A percentile compares a stretch with the other conserved stretches of the same genome.
phyloP scores from a whole-genome alignment of 2,888 invertebrate species.

The Heteromyza rotundicornis region DNA sequence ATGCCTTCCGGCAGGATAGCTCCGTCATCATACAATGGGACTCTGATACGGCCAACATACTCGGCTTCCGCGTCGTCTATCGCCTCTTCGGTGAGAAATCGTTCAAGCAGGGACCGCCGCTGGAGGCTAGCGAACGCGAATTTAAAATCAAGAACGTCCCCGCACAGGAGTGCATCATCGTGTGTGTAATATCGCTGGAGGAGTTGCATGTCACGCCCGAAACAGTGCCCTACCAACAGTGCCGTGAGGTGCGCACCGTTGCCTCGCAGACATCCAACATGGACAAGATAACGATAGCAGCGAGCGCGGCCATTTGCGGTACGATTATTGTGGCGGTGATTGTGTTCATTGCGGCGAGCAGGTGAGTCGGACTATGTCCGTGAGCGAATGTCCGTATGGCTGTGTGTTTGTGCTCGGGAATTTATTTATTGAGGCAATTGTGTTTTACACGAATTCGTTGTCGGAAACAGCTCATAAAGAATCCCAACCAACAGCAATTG shows the following conservation, averaged over 20 bases:
- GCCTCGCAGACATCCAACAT: slow-evolving; percentile 84
- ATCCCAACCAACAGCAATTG: too few relatives aligned
- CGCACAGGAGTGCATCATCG: slow-evolving; percentile 91
- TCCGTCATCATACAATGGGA: slow-evolving; percentile 92
- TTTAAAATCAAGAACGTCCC: slow-evolving; percentile 94
- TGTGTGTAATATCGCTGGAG: slow-evolving; percentile 90
- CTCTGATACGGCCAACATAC: slow-evolving; percentile 82
- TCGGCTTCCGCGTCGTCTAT: slow-evolving; percentile 90
- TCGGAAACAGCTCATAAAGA: background rate
- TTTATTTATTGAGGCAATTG: slow-evolving; percentile 15
- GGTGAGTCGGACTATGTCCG: slow-evolving; percentile 53
- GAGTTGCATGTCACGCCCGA: slow-evolving; percentile 87
- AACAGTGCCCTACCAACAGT: slow-evolving; percentile 83
- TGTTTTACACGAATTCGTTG: slow-evolving; percentile 9
- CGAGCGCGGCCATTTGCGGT: slow-evolving; percentile 90
- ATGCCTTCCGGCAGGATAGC: slow-evolving; percentile 81
- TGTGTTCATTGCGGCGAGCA: slow-evolving; percentile 86
- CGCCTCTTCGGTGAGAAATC: slow-evolving; percentile 87
- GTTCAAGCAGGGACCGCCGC: slow-evolving; percentile 88
- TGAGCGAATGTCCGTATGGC: too few relatives aligned
- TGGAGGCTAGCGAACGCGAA: slow-evolving; percentile 88
- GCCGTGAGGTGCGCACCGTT: slow-evolving; percentile 87
- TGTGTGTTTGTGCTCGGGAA: background rate
- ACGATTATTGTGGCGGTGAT: slow-evolving; percentile 90
- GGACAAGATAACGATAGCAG: slow-evolving; percentile 94